Evolutionary conservation across 2,797 vertebrate genomes (phyloP).

Genomic region (Decapterus maruadsi): DNA sequence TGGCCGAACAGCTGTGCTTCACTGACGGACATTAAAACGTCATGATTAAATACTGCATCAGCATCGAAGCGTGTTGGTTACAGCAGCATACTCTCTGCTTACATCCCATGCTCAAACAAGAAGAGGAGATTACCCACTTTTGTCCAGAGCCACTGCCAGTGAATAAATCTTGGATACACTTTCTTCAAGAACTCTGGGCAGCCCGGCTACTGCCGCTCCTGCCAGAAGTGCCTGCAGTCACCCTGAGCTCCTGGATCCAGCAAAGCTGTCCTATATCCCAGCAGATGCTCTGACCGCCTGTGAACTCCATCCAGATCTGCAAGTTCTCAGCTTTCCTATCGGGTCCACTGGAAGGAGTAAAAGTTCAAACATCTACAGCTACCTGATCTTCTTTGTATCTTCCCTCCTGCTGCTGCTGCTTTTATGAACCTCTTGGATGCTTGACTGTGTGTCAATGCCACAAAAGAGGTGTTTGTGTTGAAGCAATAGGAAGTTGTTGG

Average conservation of each 20-base stretch:
- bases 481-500: neutral
- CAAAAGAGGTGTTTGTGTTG: neutral
- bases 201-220: conserved; percentile 32
- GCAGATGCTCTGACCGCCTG: conserved; percentile 68
- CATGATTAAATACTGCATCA: neutral
- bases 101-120: conserved; percentile 7
- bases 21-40: neutral
- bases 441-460: neutral
- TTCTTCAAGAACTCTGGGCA: conserved; percentile 31
- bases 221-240: conserved; percentile 65
- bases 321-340: conserved; percentile 46
- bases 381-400: conserved; percentile 12
- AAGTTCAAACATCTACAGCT: conserved; percentile 56
- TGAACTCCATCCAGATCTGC: conserved; percentile 68
- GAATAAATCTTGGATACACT: conserved; percentile 16
- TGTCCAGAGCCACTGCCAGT: conserved; percentile 5
- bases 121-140: conserved; percentile 4
- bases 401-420: neutral
- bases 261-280: conserved; percentile 63
- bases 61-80: neutral
- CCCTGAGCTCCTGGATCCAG: conserved; percentile 65
- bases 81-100: conserved; percentile 2
- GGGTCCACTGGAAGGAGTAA: conserved; percentile 47
- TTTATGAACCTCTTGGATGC: neutral
- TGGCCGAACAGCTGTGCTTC: neutral